Conservation (phyloP, 2,797 vertebrate genomes). For the Rachycentron canadum region DNA sequence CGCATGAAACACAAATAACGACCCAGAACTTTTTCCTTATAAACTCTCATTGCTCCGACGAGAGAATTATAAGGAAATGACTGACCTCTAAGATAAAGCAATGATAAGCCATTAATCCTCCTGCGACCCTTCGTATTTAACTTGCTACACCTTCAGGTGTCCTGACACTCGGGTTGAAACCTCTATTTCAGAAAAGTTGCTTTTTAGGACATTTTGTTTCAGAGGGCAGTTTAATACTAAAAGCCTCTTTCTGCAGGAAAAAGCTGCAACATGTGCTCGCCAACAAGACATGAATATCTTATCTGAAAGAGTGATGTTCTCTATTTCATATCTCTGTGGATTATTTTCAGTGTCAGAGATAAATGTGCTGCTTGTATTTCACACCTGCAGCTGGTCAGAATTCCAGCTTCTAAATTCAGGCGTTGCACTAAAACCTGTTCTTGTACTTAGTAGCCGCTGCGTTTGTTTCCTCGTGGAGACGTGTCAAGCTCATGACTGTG, state of each 20-base stretch:
- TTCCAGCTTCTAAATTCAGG: background rate
- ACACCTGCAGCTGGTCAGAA: conserved; percentile 8
- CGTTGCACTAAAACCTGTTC: background rate
- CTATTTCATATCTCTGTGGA: background rate
- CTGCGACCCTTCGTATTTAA: background rate
- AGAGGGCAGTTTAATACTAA: conserved; percentile 7
- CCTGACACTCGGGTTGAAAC: background rate
- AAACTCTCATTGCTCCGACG: background rate
- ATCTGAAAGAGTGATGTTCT: conserved; percentile 31
- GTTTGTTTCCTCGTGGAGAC: background rate
- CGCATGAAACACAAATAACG: background rate
- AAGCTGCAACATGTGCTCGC: conserved; percentile 1
- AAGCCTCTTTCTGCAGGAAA: conserved; percentile 34
- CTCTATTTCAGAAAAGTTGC: background rate
- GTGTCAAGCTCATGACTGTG: background rate
- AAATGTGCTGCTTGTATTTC: conserved; percentile 5
- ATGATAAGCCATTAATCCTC: background rate
- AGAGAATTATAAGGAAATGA: background rate
- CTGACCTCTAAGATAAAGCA: background rate
- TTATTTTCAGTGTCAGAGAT: conserved; percentile 18
- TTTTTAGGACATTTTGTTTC: conserved; percentile 23
- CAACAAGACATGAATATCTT: conserved; percentile 1
- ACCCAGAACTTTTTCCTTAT: background rate
- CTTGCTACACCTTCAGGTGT: background rate
- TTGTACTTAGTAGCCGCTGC: background rate